Evolutionary conservation across 2,797 vertebrate species (phyloP).

Genomic region (Psittacula derbiana): DNA sequence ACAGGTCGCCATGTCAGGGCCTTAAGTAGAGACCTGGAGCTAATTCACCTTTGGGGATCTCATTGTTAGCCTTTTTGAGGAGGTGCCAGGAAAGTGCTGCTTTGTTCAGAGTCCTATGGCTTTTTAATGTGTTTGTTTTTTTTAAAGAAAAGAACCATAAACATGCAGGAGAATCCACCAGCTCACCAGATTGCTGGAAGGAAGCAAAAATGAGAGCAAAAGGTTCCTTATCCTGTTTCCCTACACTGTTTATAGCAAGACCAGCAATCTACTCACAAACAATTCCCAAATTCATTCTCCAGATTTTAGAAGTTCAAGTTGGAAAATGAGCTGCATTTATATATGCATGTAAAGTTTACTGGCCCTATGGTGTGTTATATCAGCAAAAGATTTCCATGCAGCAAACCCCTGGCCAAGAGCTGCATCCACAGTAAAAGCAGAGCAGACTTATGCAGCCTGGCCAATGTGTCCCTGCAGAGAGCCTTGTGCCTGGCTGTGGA

Average conservation of each 20-base stretch:
- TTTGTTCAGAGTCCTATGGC: background rate
- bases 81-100: background rate
- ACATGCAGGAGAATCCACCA: background rate
- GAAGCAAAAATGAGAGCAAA: background rate
- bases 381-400: background rate
- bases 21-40: background rate
- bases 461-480: accelerated
- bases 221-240: background rate
- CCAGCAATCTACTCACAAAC: background rate
- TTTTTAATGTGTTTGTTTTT: background rate
- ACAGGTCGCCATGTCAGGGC: accelerated
- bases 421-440: background rate
- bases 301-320: background rate
- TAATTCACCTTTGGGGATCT: background rate
- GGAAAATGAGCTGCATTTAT: background rate
- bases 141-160: background rate
- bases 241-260: background rate
- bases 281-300: background rate
- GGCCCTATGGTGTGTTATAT: background rate
- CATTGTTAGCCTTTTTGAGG: background rate
- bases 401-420: background rate
- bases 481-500: background rate
- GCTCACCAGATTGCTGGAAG: background rate
- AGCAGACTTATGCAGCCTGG: background rate
- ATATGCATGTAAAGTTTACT: background rate